A percentile compares a stretch with the other conserved stretches of the same genome.
phyloP scores from a whole-genome alignment of 1,140 invertebrate species.

The Bombyx mori region ASM3026992v2 NC_085121.1:9758501-9759000 shows the following conservation, averaged over 20 bases:
- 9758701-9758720: background rate
- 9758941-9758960: no score
- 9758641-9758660: constrained; percentile 66
- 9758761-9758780: no score
- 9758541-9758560: constrained; percentile 95
- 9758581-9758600: constrained; percentile 80
- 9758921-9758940: no score
- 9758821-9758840: no score
- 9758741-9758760: background rate
- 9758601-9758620: constrained; percentile 85
- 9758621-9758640: constrained; percentile 77
- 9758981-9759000: no score
- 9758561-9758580: constrained; percentile 85
- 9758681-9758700: background rate
- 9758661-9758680: constrained; percentile 30
- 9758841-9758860: no score
- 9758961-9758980: no score
- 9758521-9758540: constrained; percentile 92
- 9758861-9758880: no score
- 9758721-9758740: background rate
- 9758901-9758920: no score
- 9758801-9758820: no score
- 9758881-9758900: no score
- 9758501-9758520: constrained; percentile 80
- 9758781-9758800: no score